Evolutionary conservation across 1,140 invertebrate species (phyloP).

Genomic region (Delia radicum): DNA sequence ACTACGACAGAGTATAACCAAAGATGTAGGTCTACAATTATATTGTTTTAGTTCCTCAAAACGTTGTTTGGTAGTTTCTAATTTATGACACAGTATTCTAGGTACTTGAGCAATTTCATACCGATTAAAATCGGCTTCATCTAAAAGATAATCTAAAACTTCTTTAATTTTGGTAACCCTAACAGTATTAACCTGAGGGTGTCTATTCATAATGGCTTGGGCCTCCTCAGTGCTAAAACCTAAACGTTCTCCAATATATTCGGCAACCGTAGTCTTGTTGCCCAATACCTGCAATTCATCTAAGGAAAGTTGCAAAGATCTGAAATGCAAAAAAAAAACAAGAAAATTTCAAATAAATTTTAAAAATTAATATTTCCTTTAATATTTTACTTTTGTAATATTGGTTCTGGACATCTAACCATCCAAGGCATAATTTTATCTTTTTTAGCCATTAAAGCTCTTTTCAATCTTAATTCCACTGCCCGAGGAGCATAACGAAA

Average conservation of each 20-base stretch:
- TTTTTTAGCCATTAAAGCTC: slow-evolving; percentile 54
- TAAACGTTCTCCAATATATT: slow-evolving; percentile 58
- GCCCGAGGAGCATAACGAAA: slow-evolving; percentile 55
- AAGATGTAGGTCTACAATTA: slow-evolving; percentile 54
- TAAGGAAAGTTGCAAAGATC: slow-evolving; percentile 54
- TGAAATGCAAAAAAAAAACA: too few species aligned
- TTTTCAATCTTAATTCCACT: slow-evolving; percentile 53
- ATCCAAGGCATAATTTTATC: slow-evolving; percentile 61
- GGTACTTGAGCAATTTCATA: slow-evolving; percentile 57
- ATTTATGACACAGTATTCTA: slow-evolving; percentile 59
- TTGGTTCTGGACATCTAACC: slow-evolving; percentile 57
- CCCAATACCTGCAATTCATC: slow-evolving; percentile 58
- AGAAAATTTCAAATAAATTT: background rate
- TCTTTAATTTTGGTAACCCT: slow-evolving; percentile 58
- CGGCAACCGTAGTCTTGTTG: slow-evolving; percentile 47
- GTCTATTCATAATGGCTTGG: slow-evolving; percentile 53
- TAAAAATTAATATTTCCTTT: background rate
- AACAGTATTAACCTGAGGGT: slow-evolving; percentile 57
- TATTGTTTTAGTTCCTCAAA: slow-evolving; percentile 54
- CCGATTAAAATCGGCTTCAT: slow-evolving; percentile 55
- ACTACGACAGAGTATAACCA: slow-evolving; percentile 59
- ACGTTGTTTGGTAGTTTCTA: slow-evolving; percentile 57
- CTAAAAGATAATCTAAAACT: slow-evolving; percentile 59
- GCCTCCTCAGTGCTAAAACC: slow-evolving; percentile 51
- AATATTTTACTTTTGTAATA: slow-evolving; percentile 50